A percentile compares a stretch with the other conserved stretches of the same genome.
Conservation (phyloP, 2,113 vertebrate species). For the Lontra canadensis region DNA sequence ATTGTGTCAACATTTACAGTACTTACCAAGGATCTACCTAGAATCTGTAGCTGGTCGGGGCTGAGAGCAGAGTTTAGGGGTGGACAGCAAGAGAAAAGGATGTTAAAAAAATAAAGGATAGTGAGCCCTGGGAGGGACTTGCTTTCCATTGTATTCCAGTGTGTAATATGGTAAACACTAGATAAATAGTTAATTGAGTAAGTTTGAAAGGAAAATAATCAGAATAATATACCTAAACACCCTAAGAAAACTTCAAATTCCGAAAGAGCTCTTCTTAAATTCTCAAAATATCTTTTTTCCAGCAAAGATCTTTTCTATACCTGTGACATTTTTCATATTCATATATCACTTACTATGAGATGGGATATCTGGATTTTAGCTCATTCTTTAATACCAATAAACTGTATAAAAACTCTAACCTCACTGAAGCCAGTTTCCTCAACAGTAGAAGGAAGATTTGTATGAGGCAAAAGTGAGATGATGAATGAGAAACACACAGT, state of each 20-base stretch:
- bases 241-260: not conserved
- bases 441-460: slow-evolving; percentile 32
- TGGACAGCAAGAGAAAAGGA: not conserved
- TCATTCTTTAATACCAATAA: not conserved
- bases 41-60: not conserved
- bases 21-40: not conserved
- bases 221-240: not conserved
- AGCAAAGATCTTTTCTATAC: not conserved
- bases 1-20: not conserved
- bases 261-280: not conserved
- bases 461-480: not conserved
- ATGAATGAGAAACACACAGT: not conserved
- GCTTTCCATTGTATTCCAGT: not conserved
- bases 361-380: not conserved
- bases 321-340: not conserved
- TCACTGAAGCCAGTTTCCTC: not conserved
- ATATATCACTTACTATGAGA: not conserved
- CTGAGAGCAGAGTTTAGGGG: not conserved
- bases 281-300: not conserved
- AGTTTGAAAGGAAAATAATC: not conserved
- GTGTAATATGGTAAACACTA: not conserved
- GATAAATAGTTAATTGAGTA: not conserved
- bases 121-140: not conserved
- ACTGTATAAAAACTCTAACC: not conserved
- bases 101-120: not conserved